These are phyloP conservation scores for Congeria kusceri DNA, from an alignment of 2,888 invertebrate genomes.

Conservation along the genomic window DNA sequence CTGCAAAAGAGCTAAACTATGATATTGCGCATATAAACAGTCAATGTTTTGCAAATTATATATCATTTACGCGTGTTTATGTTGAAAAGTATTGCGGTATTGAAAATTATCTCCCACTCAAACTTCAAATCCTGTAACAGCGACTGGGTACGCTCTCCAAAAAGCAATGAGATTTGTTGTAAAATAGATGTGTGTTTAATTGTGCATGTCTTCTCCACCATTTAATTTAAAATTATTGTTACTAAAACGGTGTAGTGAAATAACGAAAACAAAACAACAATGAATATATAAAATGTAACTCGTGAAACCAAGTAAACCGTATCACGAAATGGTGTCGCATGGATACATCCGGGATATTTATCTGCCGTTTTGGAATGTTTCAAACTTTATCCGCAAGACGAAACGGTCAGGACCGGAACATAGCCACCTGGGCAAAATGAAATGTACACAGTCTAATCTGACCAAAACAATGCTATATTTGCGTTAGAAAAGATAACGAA, in stretches of 20 bases:
- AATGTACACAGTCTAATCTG: conserved; percentile 30
- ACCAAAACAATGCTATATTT: conserved; percentile 27
- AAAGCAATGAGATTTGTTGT: too few species aligned
- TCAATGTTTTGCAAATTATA: too few species aligned
- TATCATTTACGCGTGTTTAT: too few species aligned
- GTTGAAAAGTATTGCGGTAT: too few species aligned
- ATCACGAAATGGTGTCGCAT: neutral
- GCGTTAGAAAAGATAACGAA: conserved; percentile 22
- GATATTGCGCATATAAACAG: too few species aligned
- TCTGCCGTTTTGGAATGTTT: neutral
- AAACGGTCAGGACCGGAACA: conserved; percentile 16
- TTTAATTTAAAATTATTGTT: neutral
- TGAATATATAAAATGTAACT: neutral
- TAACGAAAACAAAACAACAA: neutral
- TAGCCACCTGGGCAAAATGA: conserved; percentile 28
- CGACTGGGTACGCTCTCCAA: too few species aligned
- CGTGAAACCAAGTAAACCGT: neutral
- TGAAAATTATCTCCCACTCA: too few species aligned
- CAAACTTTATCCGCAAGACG: neutral
- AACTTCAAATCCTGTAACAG: too few species aligned
- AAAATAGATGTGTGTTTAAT: neutral
- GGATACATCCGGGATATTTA: neutral
- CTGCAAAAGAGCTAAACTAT: too few species aligned
- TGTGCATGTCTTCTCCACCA: neutral
- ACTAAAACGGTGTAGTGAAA: neutral